phyloP scores from a whole-genome alignment of 2,888 invertebrate genomes.

The Stenotaenia linearis region DNA sequence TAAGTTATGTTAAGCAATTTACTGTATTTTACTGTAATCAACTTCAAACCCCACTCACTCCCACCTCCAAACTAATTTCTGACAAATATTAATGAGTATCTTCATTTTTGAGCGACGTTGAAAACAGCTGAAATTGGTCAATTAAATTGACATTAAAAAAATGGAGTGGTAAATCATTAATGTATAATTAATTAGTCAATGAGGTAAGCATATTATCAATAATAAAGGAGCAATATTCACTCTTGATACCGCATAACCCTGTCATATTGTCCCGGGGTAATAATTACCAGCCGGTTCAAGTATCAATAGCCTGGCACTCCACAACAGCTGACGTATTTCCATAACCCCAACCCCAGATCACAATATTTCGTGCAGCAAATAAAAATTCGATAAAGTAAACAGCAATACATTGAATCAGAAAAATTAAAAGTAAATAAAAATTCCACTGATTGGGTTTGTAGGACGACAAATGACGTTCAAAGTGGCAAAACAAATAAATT shows the following conservation, averaged over 20 bases:
- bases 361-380: background rate
- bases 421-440: no score
- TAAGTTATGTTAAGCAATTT: no score
- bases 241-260: background rate
- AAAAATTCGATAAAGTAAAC: background rate
- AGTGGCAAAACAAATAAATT: no score
- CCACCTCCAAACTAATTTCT: no score
- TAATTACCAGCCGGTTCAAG: background rate
- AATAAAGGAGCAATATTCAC: background rate
- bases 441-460: no score
- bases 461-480: no score
- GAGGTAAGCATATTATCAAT: background rate
- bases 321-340: background rate
- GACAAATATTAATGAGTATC: no score
- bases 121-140: background rate
- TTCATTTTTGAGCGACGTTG: background rate
- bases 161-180: background rate
- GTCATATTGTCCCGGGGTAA: background rate
- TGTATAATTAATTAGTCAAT: background rate
- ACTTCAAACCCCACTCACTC: no score
- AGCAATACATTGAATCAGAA: no score
- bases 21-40: no score
- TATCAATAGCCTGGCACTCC: background rate
- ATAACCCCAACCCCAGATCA: background rate
- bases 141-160: background rate